A percentile compares a stretch with the other conserved stretches of the same genome.
Evolutionary conservation across 2,888 invertebrate genomes (phyloP).

Genomic region (Herminia tarsipennalis): DNA sequence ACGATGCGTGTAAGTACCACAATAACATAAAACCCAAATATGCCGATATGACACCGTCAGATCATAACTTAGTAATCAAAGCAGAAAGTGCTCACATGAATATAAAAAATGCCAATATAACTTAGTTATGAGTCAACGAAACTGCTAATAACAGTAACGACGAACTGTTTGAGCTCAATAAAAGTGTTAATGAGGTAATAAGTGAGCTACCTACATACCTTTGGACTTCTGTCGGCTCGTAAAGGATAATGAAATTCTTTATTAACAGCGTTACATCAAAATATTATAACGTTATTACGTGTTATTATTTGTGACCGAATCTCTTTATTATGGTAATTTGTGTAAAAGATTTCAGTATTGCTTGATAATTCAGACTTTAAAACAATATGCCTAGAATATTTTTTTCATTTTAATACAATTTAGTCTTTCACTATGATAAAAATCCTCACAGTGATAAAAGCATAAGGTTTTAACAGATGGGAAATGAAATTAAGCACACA

Average conservation of each 20-base stretch:
- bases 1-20: neutral
- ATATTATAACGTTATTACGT: slow-evolving; percentile 29
- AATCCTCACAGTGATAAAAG: too few relatives aligned
- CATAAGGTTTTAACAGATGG: too few relatives aligned
- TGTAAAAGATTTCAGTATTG: too few relatives aligned
- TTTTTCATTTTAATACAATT: too few relatives aligned
- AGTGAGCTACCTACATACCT: slow-evolving; percentile 24
- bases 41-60: neutral
- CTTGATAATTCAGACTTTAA: too few relatives aligned
- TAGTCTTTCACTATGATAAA: too few relatives aligned
- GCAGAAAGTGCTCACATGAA: slow-evolving; percentile 7
- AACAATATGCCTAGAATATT: too few relatives aligned
- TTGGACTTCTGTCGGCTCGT: slow-evolving; percentile 48
- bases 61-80: slow-evolving; percentile 22
- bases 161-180: slow-evolving; percentile 47
- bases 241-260: slow-evolving; percentile 66
- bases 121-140: slow-evolving; percentile 36
- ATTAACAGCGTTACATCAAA: slow-evolving; percentile 41
- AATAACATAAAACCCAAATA: neutral
- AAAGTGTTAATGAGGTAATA: slow-evolving; percentile 56
- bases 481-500: too few relatives aligned
- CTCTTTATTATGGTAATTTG: neutral
- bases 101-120: slow-evolving; percentile 31
- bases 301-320: slow-evolving; percentile 10
- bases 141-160: slow-evolving; percentile 45